Conservation (phyloP, 1,140 invertebrate genomes). For the Magallana angulata region DNA sequence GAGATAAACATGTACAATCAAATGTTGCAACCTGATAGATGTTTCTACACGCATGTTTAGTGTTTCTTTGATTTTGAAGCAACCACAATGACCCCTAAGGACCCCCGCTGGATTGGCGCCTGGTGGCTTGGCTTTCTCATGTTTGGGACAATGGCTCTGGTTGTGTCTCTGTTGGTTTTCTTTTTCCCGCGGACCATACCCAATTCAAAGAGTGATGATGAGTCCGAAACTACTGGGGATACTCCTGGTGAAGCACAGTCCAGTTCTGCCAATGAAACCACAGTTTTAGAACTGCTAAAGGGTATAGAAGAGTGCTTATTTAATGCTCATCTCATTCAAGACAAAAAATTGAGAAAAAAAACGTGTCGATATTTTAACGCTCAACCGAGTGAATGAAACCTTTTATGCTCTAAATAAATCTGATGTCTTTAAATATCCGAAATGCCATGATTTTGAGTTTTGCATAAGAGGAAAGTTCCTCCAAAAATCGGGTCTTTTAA, state of each 20-base stretch:
- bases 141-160: conserved; percentile 62
- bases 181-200: conserved; percentile 52
- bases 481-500: too few relatives aligned
- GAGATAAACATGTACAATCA: too few relatives aligned
- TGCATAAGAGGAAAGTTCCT: too few relatives aligned
- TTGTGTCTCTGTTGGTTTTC: conserved; percentile 62
- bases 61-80: conserved; percentile 48
- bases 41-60: too few relatives aligned
- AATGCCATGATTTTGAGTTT: too few relatives aligned
- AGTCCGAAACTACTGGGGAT: neutral
- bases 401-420: too few relatives aligned
- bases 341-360: too few relatives aligned
- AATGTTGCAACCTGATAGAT: too few relatives aligned
- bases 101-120: conserved; percentile 74
- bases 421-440: too few relatives aligned
- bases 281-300: conserved; percentile 44
- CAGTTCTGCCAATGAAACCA: conserved; percentile 19
- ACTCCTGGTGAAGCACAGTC: conserved; percentile 11
- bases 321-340: neutral
- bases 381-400: too few relatives aligned
- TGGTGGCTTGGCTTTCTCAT: conserved; percentile 76
- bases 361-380: too few relatives aligned
- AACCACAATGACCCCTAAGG: conserved; percentile 63
- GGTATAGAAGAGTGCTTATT: conserved; percentile 28
- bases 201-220: neutral